Evolutionary conservation across 2,888 invertebrate species (phyloP), one percentile per base, ranked within the genome.

Genomic region (Rhagophthalmus giganteus): DNA sequence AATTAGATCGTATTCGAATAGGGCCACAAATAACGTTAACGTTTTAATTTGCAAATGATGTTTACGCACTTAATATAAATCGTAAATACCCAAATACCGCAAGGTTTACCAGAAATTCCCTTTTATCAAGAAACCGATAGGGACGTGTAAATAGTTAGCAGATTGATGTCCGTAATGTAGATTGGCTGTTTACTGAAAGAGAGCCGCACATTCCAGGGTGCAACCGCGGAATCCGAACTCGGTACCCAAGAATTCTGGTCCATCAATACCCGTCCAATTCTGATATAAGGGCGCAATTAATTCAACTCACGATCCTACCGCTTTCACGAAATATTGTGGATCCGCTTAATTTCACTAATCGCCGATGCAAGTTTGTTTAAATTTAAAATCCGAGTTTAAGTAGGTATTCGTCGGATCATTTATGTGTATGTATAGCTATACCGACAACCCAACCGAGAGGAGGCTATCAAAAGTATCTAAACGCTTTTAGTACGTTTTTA

Each of bases 401-500:
- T n/a, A n/a, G n/a, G n/a, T n/a, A n/a, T n/a, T n/a, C n/a, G n/a
- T n/a, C n/a, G n/a, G n/a, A n/a, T n/a, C n/a, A n/a, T n/a, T n/a
- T n/a, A n/a, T n/a, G n/a, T n/a, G n/a, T n/a, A n/a, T n/a, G n/a
- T n/a, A n/a, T n/a, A n/a, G n/a, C n/a, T n/a, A n/a, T n/a, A n/a
- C n/a, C n/a, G n/a, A n/a, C n/a, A n/a, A n/a, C n/a, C n/a, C n/a
- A n/a, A n/a, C n/a, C n/a, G n/a, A n/a, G n/a, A n/a, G n/a, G n/a
- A n/a, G n/a, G n/a, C 24, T 37, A 37, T 26, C 37, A 32, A 57
- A 52, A 48, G 48, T 41, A 45, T 45, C 50, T 59, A 58, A 63
- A 66, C 66, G 62, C 58, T 67, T 70, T 69, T 69, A 70, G 62
- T 62, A 47, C 65, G 41, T 62, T 71, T 69, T 71, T 71, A 69